Conservation (phyloP, 1,140 invertebrate species). For the Drosophila repletoides region DNA sequence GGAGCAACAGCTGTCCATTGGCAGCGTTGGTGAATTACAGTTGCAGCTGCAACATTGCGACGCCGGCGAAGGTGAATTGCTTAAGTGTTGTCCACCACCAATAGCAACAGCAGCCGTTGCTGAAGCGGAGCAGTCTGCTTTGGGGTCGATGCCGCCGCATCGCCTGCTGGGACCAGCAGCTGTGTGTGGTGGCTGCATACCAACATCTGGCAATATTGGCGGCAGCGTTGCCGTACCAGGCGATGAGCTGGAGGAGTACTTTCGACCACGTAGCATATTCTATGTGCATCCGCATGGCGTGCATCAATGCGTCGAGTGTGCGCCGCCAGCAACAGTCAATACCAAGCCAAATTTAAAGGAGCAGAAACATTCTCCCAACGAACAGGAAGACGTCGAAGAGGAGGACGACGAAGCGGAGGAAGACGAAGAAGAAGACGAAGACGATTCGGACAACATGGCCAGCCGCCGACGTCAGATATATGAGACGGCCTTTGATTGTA, state of each 20-base stretch:
- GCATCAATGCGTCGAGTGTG: constrained; percentile 83
- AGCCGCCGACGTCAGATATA: constrained; percentile 87
- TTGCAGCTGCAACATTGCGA: constrained; percentile 65
- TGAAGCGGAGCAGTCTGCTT: background rate
- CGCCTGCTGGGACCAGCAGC: constrained; percentile 85
- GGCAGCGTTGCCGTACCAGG: constrained; percentile 4
- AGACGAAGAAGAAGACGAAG: constrained; percentile 25
- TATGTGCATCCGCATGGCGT: constrained; percentile 83
- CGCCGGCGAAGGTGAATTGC: constrained; percentile 79
- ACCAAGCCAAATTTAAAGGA: constrained; percentile 54
- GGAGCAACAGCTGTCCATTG: constrained; percentile 28
- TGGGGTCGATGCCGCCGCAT: constrained; percentile 84
- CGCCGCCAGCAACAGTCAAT: constrained; percentile 53
- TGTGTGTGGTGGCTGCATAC: constrained; percentile 86
- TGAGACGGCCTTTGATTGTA: constrained; percentile 94
- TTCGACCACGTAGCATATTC: constrained; percentile 85
- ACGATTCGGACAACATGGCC: constrained; percentile 68
- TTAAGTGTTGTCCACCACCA: constrained; percentile 77
- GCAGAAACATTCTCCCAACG: background rate
- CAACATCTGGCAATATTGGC: constrained; percentile 72
- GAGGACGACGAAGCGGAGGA: constrained; percentile 21
- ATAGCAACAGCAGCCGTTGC: background rate
- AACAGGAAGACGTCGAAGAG: constrained; percentile 30
- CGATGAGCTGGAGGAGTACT: constrained; percentile 85
- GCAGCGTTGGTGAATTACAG: constrained; percentile 54